phyloP scores from a whole-genome alignment of 2,888 invertebrate genomes.

The Ptychoptera contaminata region DNA sequence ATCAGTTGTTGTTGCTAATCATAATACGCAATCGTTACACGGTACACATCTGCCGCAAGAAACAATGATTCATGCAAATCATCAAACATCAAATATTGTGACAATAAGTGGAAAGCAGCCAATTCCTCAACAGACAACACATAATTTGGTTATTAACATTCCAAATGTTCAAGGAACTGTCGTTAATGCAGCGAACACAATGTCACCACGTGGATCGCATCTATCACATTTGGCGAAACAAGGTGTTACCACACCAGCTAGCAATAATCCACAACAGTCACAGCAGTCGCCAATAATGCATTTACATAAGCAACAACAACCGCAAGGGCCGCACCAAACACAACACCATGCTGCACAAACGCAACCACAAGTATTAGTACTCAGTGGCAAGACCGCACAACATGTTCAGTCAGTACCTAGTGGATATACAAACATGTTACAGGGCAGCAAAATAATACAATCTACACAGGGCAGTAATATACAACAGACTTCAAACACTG shows the following conservation, averaged over 20 bases:
- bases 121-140: no score
- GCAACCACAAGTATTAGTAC: constrained; percentile 9
- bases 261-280: neutral
- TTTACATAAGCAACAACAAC: neutral
- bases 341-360: constrained; percentile 12
- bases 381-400: neutral
- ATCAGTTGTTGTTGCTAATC: no score
- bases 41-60: no score
- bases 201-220: no score
- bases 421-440: constrained; percentile 4
- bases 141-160: no score
- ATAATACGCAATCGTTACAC: no score
- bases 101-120: no score
- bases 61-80: no score
- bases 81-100: no score
- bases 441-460: constrained; percentile 5
- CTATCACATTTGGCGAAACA: no score
- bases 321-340: neutral
- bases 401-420: neutral
- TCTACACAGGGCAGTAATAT: neutral
- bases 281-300: neutral
- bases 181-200: no score
- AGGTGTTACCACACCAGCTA: neutral
- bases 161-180: no score
- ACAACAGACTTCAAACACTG: constrained; percentile 9